These are phyloP conservation scores for Temnothorax curvispinosus DNA, from an alignment of 1,140 invertebrate species.

Conservation along the genomic window DNA sequence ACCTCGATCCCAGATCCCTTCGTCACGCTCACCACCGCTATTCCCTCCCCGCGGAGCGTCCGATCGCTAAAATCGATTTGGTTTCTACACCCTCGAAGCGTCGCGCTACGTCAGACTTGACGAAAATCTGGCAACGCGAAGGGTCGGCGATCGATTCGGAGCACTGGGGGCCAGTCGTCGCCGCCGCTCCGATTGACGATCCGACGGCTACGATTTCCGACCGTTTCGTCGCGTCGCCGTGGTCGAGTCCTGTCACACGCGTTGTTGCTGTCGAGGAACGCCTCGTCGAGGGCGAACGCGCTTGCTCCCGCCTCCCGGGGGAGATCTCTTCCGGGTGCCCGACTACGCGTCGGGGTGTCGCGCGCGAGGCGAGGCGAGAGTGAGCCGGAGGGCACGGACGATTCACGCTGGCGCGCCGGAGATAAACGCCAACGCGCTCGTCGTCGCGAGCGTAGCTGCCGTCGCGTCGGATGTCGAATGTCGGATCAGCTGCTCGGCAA, in stretches of 20 bases:
- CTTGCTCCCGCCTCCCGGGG: too few relatives aligned
- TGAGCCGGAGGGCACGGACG: too few relatives aligned
- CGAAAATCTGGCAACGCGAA: slow-evolving; percentile 2
- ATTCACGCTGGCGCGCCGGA: neutral
- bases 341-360: neutral
- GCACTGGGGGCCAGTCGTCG: neutral
- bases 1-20: neutral
- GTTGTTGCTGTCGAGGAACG: too few relatives aligned
- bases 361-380: too few relatives aligned
- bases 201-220: neutral
- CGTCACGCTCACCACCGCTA: neutral
- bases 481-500: slow-evolving; percentile 82
- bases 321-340: neutral
- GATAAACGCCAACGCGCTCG: slow-evolving; percentile 24
- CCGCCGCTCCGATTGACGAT: too few relatives aligned
- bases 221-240: too few relatives aligned
- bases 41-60: neutral
- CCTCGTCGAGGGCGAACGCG: too few relatives aligned
- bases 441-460: slow-evolving; percentile 1
- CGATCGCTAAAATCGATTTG: neutral
- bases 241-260: too few relatives aligned
- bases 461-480: slow-evolving; percentile 21
- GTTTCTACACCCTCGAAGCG: neutral
- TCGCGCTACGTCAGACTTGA: neutral
- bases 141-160: slow-evolving; percentile 23